Evolutionary conservation across 2,113 vertebrate genomes (phyloP), one percentile per base, ranked within the genome.

Genomic region (Australoheros scitulus): DNA sequence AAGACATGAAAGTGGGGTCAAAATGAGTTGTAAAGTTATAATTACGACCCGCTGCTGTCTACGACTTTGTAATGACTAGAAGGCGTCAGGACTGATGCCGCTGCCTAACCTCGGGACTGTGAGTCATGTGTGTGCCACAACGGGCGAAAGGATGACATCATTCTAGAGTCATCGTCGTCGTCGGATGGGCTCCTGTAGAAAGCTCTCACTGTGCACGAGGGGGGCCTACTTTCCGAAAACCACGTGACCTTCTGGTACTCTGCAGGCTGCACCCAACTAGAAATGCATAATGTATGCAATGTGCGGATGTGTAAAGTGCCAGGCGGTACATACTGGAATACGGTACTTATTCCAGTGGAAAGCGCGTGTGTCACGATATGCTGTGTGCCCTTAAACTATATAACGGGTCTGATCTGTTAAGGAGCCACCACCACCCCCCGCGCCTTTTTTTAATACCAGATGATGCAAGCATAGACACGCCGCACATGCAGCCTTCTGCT

Each of bases 81-180:
- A 50, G 34, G 55, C 76, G 78, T 85, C 86, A 82, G 15, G 61
- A 74, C 63, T 79, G 84, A 88, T 81, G 61, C 80, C 88, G 84
- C 79, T 68, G 87, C 83, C 92, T 86, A 84, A 94, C 87, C 92
- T 92, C 89, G 92, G 90, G 94, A 91, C 87, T 22, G 81, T 95
- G 94, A 95, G 79, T 95, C 94, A 95, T 80, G 63, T n/a, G 60
- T 85, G 87, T 63, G 89, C 81, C 86, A 92, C 90, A 81, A 84
- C 82, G 78, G 85, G 85, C 87, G 83, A 87, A 60, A 85, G 84
- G 87, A 78, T 95, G 92, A 95, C 93, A 95, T 95, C 94, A 95
- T 93, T 87, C 92, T 88, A 78, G 93, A 94, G 89, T 93, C 92
- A 90, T 91, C 91, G 74, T 52, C 79, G 72, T 84, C 82, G 60